Evolutionary conservation across 2,888 invertebrate genomes (phyloP), one percentile per base, ranked within the genome.

Genomic region (Drosophila mercatorum): DNA sequence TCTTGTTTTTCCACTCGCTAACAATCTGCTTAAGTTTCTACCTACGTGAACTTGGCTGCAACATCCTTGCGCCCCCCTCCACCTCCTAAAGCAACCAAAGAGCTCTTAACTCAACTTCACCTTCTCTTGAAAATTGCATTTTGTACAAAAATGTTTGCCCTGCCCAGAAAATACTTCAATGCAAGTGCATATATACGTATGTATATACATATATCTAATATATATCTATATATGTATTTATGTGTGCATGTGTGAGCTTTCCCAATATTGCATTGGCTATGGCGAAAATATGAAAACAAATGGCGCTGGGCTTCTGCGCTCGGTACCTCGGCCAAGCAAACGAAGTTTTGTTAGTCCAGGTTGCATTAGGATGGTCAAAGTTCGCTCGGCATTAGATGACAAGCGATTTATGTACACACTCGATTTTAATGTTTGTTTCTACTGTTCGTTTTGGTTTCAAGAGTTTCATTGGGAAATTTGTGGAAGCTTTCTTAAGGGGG

Each of bases 231-330:
- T 51, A n/a, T 52, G 12, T 26, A 8, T 53, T 4, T 53, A 12
- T 61, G 51, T 40, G 51, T 40, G 6, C 46, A 41, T 51, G 49
- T 47, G 43, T 49, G 65, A 51, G 56, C 40, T 41, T 14, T 31
- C 17, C 49, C 34, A 55, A 40, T 43, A 56, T 47, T 31, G 47
- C 51, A 41, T 43, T 49, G 61, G 55, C 36, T 10, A 40, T 11
- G 56, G 56, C 41, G 1, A 40, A 79, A 78, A 83, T 80, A 86
- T 88, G 87, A 83, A 88, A 88, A 88, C 89, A 86, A 88, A 84
- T 84, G 87, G 73, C 83, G 57, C 51, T 83, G 65, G 68, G 71
- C 49, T 34, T 11, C 17, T 10, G 78, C 81, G 69, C 68, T 72
- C 67, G 12, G 68, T 78, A 65, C 69, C 84, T 71, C 17, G 68